Evolutionary conservation across 1,140 invertebrate genomes (phyloP), one percentile per base, ranked within the genome.

Genomic region (Calephelis nemesis): DNA sequence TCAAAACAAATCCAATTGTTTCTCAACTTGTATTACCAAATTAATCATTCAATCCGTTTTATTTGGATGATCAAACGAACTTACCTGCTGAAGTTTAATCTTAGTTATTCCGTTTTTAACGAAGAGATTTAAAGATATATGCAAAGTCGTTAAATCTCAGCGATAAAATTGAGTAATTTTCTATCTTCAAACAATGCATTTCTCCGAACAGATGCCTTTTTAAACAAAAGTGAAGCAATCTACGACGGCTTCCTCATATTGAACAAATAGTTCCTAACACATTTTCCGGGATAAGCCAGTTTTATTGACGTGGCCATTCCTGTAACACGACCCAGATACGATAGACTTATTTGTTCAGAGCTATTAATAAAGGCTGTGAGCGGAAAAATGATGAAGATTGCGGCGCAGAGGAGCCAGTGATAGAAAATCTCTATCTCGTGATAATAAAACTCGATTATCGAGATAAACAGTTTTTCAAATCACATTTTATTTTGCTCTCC

Each of bases 321-420:
- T 63, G 65, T 68, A 70, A 65, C 47, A 47, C 65, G 68, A 60
- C 68, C 72, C 65, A 73, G 50, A 73, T 73, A 62, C 62, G 49
- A 62, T 50, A 48, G 68, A 65, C 70, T 67, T 70, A 69, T 73
- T 73, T 73, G 65, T 70, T 50, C 65, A 70, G 62, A 39, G 45
- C 50, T 54, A 48, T n/a, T 68, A 70, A 70, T 70, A 73, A 73
- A 70, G 67, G 63, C 52, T 67, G 49, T 47, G 64, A 73, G 50
- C 50, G 50, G 72, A 73, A 73, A 73, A 67, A 62, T 67, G 62
- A 54, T 54, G 50, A 54, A 54, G 10, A 54, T 13, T 30, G 8
- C 7, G 50, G 50, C 50, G 50, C 15, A 10, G 15, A 54, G 19
- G 15, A 15, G 13, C 13, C 15, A 54, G 50, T 54, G 50, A 54